phyloP scores from a whole-genome alignment of 1,140 invertebrate species.

The Drosophila sulfurigaster region DNA sequence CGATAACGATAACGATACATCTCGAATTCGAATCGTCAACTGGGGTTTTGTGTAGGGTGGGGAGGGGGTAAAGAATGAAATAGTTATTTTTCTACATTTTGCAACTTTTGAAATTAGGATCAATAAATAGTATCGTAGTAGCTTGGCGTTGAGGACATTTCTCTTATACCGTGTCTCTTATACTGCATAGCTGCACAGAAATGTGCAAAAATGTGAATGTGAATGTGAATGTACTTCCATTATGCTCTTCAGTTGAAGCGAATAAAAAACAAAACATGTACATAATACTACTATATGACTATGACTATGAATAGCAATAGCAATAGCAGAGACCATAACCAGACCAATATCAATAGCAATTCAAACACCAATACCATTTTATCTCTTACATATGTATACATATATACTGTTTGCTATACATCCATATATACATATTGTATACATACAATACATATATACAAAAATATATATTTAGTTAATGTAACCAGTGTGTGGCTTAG shows the following conservation, averaged over 20 bases:
- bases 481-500: constrained; percentile 41
- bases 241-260: constrained; percentile 25
- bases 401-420: constrained; percentile 10
- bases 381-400: background rate
- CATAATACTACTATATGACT: constrained; percentile 15
- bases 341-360: constrained; percentile 16
- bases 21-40: background rate
- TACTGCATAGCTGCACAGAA: background rate
- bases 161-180: constrained; percentile 3
- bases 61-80: background rate
- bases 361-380: constrained; percentile 8
- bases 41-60: background rate
- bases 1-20: background rate
- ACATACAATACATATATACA: too few species aligned
- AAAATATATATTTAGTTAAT: constrained; percentile 7
- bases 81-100: constrained; percentile 37
- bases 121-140: constrained; percentile 7
- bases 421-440: background rate
- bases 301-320: constrained; percentile 18
- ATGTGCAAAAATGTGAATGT: background rate
- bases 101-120: constrained; percentile 13
- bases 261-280: background rate
- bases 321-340: constrained; percentile 12
- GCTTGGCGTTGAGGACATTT: constrained; percentile 20
- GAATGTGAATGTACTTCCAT: constrained; percentile 32